Evolutionary conservation across 2,113 vertebrate species (phyloP), one percentile per base, ranked within the genome.

Genomic region (Gila orcuttii): DNA sequence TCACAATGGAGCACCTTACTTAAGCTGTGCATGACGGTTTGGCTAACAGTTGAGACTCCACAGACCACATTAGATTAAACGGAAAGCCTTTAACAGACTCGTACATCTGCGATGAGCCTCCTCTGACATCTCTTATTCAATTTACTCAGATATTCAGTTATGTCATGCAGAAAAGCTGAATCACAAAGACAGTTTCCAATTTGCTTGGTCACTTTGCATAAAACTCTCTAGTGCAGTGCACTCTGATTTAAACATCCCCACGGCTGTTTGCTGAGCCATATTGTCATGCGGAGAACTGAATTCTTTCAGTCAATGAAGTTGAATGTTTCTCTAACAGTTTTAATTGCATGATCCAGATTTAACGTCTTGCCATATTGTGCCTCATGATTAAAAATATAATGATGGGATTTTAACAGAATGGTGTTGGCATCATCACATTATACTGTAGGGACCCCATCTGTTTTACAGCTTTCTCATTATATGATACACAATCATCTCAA

Each of bases 121-220:
- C 36, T 80, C 57, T 62, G 78, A 45, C 57, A 64, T 62, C 36
- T 80, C 78, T 80, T 62, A 80, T 80, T 64, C 57, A 62, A 28
- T 80, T 62, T 64, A 62, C 57, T 28, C 36, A 19, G 13, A 19
- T 64, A 45, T 60, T 80, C 36, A 2, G n/a, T 64, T 45, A 28
- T 64, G 55, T 62, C 36, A 79, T 10, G 39, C 36, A 45, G 57
- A 79, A 42, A 64, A 45, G 57, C 57, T 17, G 23, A 62, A 80
- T 80, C 59, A 64, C 59, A 64, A 80, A 80, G 79, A 80, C 13
- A 25, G 36, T 75, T 80, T 80, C 12, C 13, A 80, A 45, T 59
- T 79, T 59, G 59, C 78, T 47, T 21, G 4, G 36, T 64, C 39
- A 19, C n/a, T 64, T 64, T 25, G 79, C 39, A 80, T 80, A 36